Evolutionary conservation across 2,888 invertebrate genomes (phyloP).

Genomic region (Mythimna pallens): DNA sequence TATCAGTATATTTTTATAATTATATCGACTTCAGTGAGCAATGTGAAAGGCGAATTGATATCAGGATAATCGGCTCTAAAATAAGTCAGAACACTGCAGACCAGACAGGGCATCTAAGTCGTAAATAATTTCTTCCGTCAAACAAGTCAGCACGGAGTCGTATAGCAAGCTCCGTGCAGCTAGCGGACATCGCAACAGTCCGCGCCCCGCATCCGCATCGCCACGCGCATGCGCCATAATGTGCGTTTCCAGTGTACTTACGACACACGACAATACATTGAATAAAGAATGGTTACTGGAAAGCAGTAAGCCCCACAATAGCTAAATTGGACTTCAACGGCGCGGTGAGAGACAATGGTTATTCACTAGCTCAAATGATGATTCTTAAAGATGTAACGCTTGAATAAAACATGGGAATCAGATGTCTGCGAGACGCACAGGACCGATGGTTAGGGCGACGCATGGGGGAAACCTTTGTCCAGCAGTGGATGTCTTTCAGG

Average conservation of each 20-base stretch:
- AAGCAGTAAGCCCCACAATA: neutral
- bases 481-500: too few species aligned
- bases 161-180: slow-evolving; percentile 33
- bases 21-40: too few species aligned
- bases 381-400: too few species aligned
- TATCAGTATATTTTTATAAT: too few species aligned
- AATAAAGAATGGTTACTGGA: neutral
- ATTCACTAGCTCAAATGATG: neutral
- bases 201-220: slow-evolving; percentile 38
- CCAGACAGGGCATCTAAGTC: neutral
- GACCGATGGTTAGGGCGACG: too few species aligned
- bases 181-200: slow-evolving; percentile 58
- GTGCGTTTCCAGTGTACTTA: slow-evolving; percentile 44
- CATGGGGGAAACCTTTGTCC: too few species aligned
- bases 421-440: too few species aligned
- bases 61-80: neutral
- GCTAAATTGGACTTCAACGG: neutral
- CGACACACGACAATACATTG: neutral
- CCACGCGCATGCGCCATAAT: slow-evolving; percentile 55
- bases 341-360: too few species aligned
- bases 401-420: too few species aligned
- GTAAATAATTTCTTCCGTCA: slow-evolving; percentile 7
- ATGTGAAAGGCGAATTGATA: too few species aligned
- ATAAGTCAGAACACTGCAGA: neutral
- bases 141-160: slow-evolving; percentile 36